These are phyloP conservation scores for Fregetta grallaria DNA, from an alignment of 2,113 vertebrate species.

Conservation along the genomic window DNA sequence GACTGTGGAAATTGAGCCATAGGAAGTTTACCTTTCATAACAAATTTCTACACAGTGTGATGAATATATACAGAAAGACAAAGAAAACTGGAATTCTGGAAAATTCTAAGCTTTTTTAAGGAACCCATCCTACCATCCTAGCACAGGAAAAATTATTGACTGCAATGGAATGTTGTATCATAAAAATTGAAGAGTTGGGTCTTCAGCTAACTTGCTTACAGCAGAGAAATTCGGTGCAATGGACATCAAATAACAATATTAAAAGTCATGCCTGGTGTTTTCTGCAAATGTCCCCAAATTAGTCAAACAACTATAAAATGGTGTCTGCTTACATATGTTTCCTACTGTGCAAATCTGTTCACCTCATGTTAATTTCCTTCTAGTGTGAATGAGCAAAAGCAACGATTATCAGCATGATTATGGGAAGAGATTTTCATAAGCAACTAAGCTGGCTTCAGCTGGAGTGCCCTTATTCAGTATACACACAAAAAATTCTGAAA, in stretches of 20 bases:
- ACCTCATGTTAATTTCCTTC: neutral
- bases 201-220: neutral
- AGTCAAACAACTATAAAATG: neutral
- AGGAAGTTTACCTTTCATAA: neutral
- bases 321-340: neutral
- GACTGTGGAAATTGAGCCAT: neutral
- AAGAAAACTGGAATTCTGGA: neutral
- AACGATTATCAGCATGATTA: neutral
- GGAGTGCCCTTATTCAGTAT: neutral
- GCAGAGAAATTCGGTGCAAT: neutral
- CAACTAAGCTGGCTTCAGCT: neutral
- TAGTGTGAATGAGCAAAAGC: neutral
- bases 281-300: neutral
- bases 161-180: neutral
- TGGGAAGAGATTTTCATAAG: neutral
- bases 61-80: neutral
- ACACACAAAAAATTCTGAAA: neutral
- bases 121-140: neutral
- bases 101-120: neutral
- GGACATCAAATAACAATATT: neutral
- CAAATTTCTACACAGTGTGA: neutral
- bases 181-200: neutral
- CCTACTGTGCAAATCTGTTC: constrained; percentile 13
- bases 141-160: neutral
- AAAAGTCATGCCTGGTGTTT: neutral